A percentile compares a stretch with the other conserved stretches of the same genome.
Conservation (phyloP, 2,888 invertebrate species). For the Hirtodrosophila histrioides region DNA sequence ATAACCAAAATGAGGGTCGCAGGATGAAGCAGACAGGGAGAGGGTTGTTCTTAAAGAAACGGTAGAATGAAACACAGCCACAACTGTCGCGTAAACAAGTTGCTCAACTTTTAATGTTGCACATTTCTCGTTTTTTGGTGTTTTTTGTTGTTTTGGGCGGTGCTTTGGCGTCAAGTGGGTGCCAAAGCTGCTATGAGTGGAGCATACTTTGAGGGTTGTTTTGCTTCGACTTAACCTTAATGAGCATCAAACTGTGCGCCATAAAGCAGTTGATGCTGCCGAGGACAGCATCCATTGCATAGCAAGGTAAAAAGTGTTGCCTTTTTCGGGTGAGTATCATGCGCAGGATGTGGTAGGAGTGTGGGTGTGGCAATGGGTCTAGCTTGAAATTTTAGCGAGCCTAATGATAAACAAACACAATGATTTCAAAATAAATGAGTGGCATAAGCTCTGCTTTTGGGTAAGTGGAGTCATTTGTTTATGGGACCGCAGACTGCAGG, state of each 20-base stretch:
- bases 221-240: slow-evolving; percentile 63
- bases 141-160: slow-evolving; percentile 9
- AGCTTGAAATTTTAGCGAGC: slow-evolving; percentile 28
- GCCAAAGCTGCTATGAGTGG: slow-evolving; percentile 34
- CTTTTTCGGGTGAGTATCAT: slow-evolving; percentile 2
- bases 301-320: slow-evolving; percentile 32
- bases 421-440: slow-evolving; percentile 65
- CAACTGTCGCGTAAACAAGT: slow-evolving; percentile 66
- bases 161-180: slow-evolving; percentile 38
- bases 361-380: slow-evolving; percentile 16
- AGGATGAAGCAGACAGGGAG: not conserved
- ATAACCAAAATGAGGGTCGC: not conserved
- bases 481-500: slow-evolving; percentile 48
- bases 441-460: slow-evolving; percentile 50
- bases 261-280: slow-evolving; percentile 58
- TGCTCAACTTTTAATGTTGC: slow-evolving; percentile 69
- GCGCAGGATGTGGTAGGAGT: not conserved
- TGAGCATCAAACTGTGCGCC: slow-evolving; percentile 68
- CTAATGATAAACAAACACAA: slow-evolving; percentile 66
- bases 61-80: slow-evolving; percentile 41
- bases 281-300: slow-evolving; percentile 5
- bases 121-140: slow-evolving; percentile 45
- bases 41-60: slow-evolving; percentile 16
- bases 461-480: slow-evolving; percentile 63
- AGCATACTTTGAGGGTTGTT: slow-evolving; percentile 40